These are phyloP conservation scores for Yponomeuta sedellus DNA, from an alignment of 2,888 invertebrate genomes.

Conservation along the genomic window DNA sequence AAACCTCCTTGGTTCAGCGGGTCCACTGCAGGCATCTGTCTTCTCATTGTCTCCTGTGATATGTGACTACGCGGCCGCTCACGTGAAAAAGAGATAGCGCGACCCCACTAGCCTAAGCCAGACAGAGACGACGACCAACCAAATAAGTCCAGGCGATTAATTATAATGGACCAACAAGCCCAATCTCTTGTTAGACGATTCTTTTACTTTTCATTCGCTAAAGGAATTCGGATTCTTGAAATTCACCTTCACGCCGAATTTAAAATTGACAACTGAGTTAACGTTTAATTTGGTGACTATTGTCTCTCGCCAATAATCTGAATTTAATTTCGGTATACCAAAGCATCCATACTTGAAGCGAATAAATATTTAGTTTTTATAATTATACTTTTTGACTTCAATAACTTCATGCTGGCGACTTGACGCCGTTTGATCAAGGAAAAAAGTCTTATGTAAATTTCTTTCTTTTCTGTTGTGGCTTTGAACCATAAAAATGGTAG, in stretches of 20 bases:
- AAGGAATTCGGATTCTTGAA: slow-evolving; percentile 42
- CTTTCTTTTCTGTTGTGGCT: not conserved
- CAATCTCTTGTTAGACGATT: slow-evolving; percentile 48
- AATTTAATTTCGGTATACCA: no score
- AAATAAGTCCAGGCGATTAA: slow-evolving; percentile 44
- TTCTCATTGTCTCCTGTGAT: slow-evolving; percentile 60
- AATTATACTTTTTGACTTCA: no score
- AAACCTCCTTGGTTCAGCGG: slow-evolving; percentile 26
- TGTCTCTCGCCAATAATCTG: not conserved
- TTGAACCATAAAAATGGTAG: not conserved
- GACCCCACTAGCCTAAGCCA: slow-evolving; percentile 23
- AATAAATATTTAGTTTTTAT: no score
- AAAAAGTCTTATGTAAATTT: not conserved
- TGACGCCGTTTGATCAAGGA: not conserved
- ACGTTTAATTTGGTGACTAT: not conserved
- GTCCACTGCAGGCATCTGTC: slow-evolving; percentile 40
- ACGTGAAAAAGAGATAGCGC: slow-evolving; percentile 30
- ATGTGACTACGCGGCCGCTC: slow-evolving; percentile 44
- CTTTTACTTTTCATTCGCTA: slow-evolving; percentile 48
- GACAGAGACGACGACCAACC: slow-evolving; percentile 32
- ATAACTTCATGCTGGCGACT: not conserved
- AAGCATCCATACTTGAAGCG: no score
- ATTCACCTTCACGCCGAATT: slow-evolving; percentile 57
- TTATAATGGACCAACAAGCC: slow-evolving; percentile 48
- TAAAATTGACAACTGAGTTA: slow-evolving; percentile 47